Percentiles rank a stretch among this genome's conserved stretches.
Conservation (phyloP, 2,113 vertebrate genomes). For the Cinclus mexicanus region DNA sequence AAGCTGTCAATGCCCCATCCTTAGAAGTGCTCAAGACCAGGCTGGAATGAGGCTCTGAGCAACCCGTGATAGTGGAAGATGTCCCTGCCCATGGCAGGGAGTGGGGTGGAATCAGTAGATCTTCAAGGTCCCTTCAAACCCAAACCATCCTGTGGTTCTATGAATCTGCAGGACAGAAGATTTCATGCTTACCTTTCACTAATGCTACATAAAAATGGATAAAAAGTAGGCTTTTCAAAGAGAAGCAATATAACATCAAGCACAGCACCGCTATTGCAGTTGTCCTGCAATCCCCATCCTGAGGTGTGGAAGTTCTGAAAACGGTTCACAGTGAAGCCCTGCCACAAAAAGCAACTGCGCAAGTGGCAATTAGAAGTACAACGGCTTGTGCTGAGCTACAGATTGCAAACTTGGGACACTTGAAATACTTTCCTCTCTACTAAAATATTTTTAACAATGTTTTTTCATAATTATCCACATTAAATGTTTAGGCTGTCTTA, state of each 20-base stretch:
- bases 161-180: background rate
- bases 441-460: background rate
- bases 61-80: background rate
- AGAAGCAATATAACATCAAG: background rate
- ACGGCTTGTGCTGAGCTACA: background rate
- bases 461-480: background rate
- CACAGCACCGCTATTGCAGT: background rate
- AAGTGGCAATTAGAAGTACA: background rate
- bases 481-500: background rate
- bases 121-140: background rate
- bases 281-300: background rate
- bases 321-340: background rate
- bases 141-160: background rate
- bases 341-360: background rate
- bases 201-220: accelerated
- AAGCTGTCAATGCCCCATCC: background rate
- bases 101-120: accelerated
- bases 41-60: background rate
- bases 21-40: background rate
- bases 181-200: background rate
- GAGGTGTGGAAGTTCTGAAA: background rate
- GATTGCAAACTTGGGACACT: background rate
- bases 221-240: background rate
- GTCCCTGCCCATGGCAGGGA: background rate
- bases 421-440: background rate